Conservation (phyloP, 1,140 invertebrate species). For the Drosophila bocki region DNA sequence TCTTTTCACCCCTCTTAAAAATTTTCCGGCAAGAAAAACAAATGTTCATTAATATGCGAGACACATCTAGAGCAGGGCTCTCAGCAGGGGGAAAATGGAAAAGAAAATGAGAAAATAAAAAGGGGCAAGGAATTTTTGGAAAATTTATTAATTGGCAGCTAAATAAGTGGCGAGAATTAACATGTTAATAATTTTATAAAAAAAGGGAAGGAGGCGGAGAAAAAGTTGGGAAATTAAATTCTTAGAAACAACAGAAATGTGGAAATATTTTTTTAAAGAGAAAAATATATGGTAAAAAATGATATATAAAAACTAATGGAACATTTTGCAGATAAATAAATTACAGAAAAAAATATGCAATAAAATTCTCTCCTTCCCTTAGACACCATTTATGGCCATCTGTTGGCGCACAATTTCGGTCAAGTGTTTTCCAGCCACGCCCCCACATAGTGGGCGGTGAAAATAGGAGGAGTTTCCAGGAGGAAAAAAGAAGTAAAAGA, state of each 20-base stretch:
- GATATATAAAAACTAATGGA: background rate
- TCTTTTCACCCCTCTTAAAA: conserved; percentile 2
- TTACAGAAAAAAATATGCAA: conserved; percentile 14
- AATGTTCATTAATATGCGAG: conserved; percentile 82
- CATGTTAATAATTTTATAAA: conserved; percentile 82
- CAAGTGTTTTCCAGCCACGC: conserved; percentile 71
- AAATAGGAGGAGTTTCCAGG: background rate
- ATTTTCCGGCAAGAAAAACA: conserved; percentile 49
- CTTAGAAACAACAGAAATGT: conserved; percentile 21
- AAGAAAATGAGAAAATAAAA: conserved; percentile 17
- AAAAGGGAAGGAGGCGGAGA: conserved; percentile 5
- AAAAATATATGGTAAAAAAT: background rate
- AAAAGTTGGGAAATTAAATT: conserved; percentile 7
- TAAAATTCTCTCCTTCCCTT: background rate
- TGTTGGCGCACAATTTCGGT: conserved; percentile 74
- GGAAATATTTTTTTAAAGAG: background rate
- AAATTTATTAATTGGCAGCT: conserved; percentile 83
- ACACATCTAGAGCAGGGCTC: conserved; percentile 45
- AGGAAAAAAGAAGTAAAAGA: conserved; percentile 2
- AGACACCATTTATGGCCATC: conserved; percentile 62
- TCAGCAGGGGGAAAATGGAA: conserved; percentile 27
- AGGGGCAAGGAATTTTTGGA: conserved; percentile 51
- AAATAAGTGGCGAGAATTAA: conserved; percentile 77
- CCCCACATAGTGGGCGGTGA: conserved; percentile 14
- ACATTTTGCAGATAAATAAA: conserved; percentile 39